Evolutionary conservation across 1,140 invertebrate species (phyloP), one percentile per base, ranked within the genome.

Genomic region (Drosophila burlai): DNA sequence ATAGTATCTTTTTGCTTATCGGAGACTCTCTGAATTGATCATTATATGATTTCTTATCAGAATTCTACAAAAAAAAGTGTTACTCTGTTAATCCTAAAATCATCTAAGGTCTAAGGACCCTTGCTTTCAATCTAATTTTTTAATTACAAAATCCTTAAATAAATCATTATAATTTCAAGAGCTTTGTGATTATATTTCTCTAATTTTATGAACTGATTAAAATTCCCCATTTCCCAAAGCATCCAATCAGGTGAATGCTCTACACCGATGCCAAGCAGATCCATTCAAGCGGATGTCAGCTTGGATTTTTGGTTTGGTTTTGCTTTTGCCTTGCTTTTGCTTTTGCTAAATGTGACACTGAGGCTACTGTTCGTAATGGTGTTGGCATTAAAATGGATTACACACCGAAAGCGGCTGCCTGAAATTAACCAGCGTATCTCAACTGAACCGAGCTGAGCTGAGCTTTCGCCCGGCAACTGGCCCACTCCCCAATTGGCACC

Each of bases 321-420:
- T 63, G 62, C 50, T 65, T 77, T 72, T 67, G 82, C 67, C 66
- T 66, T 73, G 63, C 66, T 68, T 75, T 89, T 74, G 84, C 85
- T 89, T 75, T 89, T 75, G 84, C 85, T 89, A 90, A 89, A 89
- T 89, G 85, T 85, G 85, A 89, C 85, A 89, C 79, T 90, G 86
- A 89, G 85, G 85, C 85, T 90, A 90, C 86, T 90, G 85, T 90
- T 90, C 82, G 86, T 91, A 90, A 89, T 89, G 85, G 85, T 90
- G 85, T 90, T 90, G 85, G 85, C 85, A 90, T 90, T 90, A 91
- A 90, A 90, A 90, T 90, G 85, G 85, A 90, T 90, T 90, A 90
- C 85, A 90, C 76, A 90, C 79, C 72, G 72, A 79, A 76, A 83
- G 71, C 84, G 69, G 76, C 84, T 83, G 84, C 63, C 59, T 80